Conservation (phyloP, 2,113 vertebrate species). For the Bos javanicus region DNA sequence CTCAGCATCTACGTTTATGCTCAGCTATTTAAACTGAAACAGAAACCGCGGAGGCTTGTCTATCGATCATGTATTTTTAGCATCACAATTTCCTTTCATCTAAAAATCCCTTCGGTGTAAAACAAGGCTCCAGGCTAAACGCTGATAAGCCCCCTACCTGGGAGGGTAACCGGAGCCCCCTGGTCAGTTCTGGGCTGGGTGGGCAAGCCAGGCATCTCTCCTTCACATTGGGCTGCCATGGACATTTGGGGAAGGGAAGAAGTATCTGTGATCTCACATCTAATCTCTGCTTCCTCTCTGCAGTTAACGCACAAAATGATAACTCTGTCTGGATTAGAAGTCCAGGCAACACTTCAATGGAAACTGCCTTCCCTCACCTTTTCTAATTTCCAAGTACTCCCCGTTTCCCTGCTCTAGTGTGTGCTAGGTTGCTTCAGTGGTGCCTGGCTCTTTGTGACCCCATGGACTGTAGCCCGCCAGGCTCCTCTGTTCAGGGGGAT, state of each 20-base stretch:
- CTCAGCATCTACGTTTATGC: not conserved
- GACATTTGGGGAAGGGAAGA: accelerated
- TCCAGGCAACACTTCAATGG: accelerated
- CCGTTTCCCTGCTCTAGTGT: not conserved
- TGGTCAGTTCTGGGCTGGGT: accelerated
- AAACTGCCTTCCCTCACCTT: not conserved
- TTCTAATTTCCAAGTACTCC: accelerated
- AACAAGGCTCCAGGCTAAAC: not conserved
- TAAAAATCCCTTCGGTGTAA: not conserved
- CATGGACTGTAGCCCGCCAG: not conserved
- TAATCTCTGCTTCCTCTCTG: not conserved
- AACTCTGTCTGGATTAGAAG: not conserved
- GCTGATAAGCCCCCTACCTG: not conserved
- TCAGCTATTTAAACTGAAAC: not conserved
- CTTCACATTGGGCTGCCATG: not conserved
- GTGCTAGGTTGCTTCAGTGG: not conserved
- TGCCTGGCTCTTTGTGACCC: not conserved
- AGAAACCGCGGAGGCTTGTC: not conserved
- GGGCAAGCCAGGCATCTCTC: not conserved
- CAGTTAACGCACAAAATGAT: not conserved
- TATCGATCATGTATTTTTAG: accelerated
- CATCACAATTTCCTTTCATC: not conserved
- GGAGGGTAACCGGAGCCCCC: accelerated
- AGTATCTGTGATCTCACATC: not conserved
- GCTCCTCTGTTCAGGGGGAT: not conserved